Evolutionary conservation across 2,888 invertebrate genomes (phyloP).

Genomic region (Diarsia dahlii): DNA sequence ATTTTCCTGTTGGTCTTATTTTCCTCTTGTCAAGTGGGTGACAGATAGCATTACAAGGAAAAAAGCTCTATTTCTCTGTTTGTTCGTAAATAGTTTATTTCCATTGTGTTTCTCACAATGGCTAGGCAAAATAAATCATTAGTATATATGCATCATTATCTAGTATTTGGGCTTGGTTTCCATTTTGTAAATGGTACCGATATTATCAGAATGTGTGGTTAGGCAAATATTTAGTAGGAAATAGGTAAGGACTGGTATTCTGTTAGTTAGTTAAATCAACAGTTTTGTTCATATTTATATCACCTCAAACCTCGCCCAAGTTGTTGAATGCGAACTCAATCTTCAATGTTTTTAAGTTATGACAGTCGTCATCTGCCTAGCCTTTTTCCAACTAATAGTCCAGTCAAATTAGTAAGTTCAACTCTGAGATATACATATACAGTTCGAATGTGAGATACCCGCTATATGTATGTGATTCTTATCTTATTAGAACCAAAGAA

Average conservation of each 20-base stretch:
- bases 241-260: neutral
- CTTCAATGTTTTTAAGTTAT: neutral
- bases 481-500: too few relatives aligned
- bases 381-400: neutral
- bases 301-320: too few relatives aligned
- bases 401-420: too few relatives aligned
- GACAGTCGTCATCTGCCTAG: neutral
- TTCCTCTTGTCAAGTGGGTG: slow-evolving; percentile 29
- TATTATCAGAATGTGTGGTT: neutral
- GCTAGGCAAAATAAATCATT: slow-evolving; percentile 23
- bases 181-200: neutral
- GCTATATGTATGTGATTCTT: too few relatives aligned
- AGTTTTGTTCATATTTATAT: too few relatives aligned
- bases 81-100: neutral
- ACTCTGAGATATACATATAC: too few relatives aligned
- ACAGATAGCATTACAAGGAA: slow-evolving; percentile 28
- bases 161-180: slow-evolving; percentile 29
- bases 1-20: slow-evolving; percentile 47
- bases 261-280: too few relatives aligned
- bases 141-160: neutral
- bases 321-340: too few relatives aligned
- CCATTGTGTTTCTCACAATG: neutral
- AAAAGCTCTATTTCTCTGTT: neutral
- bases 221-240: neutral
- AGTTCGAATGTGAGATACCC: too few relatives aligned